Conservation (phyloP, 2,888 invertebrate genomes). For the Smittia aterrima region DNA sequence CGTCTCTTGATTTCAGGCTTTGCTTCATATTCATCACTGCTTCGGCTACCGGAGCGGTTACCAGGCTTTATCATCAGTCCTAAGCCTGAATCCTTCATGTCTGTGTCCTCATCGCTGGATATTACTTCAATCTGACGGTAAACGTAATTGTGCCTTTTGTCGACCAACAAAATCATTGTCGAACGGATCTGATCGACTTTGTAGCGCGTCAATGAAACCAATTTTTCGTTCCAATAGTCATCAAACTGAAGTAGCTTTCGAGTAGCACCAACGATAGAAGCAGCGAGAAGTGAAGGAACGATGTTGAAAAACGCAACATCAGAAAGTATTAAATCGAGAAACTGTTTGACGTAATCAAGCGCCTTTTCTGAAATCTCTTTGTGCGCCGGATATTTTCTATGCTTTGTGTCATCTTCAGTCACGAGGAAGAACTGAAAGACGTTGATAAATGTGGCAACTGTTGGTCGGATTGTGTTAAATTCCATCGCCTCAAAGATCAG, state of each 20-base stretch:
- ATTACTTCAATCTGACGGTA: background rate
- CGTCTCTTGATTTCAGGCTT: background rate
- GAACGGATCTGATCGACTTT: background rate
- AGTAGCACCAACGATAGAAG: background rate
- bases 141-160: background rate
- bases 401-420: background rate
- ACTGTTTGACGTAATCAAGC: background rate
- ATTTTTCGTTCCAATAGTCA: background rate
- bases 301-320: background rate
- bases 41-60: too few relatives aligned
- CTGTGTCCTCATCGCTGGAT: background rate
- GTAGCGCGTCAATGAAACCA: background rate
- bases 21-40: too few relatives aligned
- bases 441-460: background rate
- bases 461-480: background rate
- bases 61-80: too few relatives aligned
- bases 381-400: background rate
- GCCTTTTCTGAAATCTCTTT: background rate
- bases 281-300: constrained; percentile 18
- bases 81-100: background rate
- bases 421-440: background rate
- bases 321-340: background rate
- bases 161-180: background rate
- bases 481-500: constrained; percentile 9
- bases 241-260: background rate